Evolutionary conservation across 2,888 invertebrate genomes (phyloP).

Genomic region (Thereva nobilitata): DNA sequence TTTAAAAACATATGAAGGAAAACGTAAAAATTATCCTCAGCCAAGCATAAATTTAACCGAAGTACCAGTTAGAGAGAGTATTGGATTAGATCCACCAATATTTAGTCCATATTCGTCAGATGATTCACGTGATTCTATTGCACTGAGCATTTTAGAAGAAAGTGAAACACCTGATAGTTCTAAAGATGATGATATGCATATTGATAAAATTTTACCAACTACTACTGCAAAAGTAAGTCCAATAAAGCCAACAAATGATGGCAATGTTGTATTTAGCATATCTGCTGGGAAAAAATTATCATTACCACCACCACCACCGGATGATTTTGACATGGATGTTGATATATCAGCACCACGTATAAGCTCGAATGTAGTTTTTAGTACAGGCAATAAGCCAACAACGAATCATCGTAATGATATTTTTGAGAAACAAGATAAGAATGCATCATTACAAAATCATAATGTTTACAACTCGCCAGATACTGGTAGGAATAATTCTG

Average conservation of each 20-base stretch:
- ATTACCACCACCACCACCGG: not conserved
- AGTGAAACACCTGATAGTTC: constrained; percentile 18
- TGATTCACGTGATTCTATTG: too few species aligned
- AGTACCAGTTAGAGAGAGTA: too few species aligned
- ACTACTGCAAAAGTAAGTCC: not conserved
- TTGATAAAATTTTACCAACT: constrained; percentile 21
- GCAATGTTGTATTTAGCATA: constrained; percentile 18
- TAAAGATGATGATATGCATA: constrained; percentile 18
- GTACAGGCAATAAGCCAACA: constrained; percentile 4
- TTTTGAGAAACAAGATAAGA: not conserved
- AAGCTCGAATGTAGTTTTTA: constrained; percentile 14
- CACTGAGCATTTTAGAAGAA: constrained; percentile 14
- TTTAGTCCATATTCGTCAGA: too few species aligned
- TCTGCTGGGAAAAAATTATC: constrained; percentile 12
- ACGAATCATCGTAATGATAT: not conserved
- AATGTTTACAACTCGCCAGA: constrained; percentile 4
- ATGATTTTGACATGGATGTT: not conserved
- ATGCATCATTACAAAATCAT: not conserved
- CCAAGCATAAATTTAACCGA: too few species aligned
- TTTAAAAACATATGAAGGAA: too few species aligned
- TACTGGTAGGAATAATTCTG: not conserved
- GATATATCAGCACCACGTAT: not conserved
- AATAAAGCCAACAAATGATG: constrained; percentile 8
- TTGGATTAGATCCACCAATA: too few species aligned
- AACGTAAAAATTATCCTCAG: too few species aligned